Evolutionary conservation across 2,888 invertebrate genomes (phyloP), one percentile per base, ranked within the genome.

Genomic region (Agonopterix heracliana): DNA sequence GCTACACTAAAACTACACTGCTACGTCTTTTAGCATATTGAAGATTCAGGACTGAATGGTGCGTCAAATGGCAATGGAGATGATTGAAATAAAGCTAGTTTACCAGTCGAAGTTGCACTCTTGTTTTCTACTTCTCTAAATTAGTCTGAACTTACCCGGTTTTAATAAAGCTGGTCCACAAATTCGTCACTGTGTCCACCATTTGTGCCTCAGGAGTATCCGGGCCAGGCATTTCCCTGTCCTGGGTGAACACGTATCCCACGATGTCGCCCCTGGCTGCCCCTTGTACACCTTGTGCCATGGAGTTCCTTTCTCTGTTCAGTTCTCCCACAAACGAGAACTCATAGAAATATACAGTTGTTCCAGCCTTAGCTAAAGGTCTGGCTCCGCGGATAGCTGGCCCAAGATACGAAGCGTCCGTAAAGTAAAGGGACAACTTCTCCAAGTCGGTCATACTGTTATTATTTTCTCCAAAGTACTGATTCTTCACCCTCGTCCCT

Each of bases 191-290:
- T 38, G 61, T 41, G 4, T 64, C 54, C 8, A 74, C 57, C 59
- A 78, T 68, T 2, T 49, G 52, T 13, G 49, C 55, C 36, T 75
- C 75, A 1, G 58, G 54, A 0, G 66, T 54, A 4, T 52, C 55
- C n/a, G 61, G 61, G 1, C 26, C 50, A 1, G 61, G 57, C 12
- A 50, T 11, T 0, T 53, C 34, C 1, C 66, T 70, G 9, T 70
- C 61, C 46, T 67, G 68, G 11, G 61, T 63, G 54, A 91, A 91
- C 10, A 91, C 62, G 49, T 91, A 91, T 0, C 89, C 87, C 48
- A 89, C 63, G 44, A 90, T 85, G 57, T 91, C 91, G 2, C 90
- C 90, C 43, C 89, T 85, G 34, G 86, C 88, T 3, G 90, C 90
- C 0, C 90, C 91, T 0, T 64, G 50, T 12, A 69, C 55, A 3